These are phyloP conservation scores for Microtus oregoni DNA, from an alignment of 2,113 vertebrate genomes.

Conservation along the genomic window DNA sequence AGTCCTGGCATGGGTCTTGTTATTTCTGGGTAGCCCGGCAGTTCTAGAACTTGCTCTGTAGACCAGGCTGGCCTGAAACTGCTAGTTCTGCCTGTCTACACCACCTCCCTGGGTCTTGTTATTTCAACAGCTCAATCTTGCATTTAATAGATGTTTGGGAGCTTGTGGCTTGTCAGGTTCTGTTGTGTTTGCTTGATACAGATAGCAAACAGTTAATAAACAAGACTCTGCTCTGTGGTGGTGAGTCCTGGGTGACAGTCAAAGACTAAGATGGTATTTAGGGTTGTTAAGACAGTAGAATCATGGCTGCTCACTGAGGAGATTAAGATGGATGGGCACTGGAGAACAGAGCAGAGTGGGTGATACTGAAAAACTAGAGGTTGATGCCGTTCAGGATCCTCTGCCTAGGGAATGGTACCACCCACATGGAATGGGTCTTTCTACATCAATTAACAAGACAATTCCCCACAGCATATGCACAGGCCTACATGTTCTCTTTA, in stretches of 20 bases:
- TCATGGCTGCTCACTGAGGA: background rate
- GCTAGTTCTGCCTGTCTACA: background rate
- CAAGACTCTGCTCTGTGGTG: background rate
- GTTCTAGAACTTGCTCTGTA: background rate
- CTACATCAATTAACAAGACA: background rate
- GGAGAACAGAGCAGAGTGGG: background rate
- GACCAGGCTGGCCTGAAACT: background rate
- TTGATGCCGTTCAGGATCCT: background rate
- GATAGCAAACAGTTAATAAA: background rate
- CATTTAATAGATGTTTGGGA: background rate
- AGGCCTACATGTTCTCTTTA: background rate
- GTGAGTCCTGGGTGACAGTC: background rate
- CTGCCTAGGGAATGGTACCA: background rate
- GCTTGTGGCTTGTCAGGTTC: background rate
- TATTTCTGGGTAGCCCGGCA: background rate
- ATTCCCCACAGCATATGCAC: background rate
- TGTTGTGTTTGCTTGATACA: background rate
- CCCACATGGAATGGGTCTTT: background rate
- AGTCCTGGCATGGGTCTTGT: background rate
- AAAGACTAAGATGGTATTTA: background rate
- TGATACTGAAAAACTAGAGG: background rate
- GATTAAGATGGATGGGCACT: background rate
- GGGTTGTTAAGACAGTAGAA: background rate
- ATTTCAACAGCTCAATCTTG: background rate
- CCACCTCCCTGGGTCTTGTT: background rate